Conservation (phyloP, 2,888 invertebrate genomes). For the Dexiosoma caninum region DNA sequence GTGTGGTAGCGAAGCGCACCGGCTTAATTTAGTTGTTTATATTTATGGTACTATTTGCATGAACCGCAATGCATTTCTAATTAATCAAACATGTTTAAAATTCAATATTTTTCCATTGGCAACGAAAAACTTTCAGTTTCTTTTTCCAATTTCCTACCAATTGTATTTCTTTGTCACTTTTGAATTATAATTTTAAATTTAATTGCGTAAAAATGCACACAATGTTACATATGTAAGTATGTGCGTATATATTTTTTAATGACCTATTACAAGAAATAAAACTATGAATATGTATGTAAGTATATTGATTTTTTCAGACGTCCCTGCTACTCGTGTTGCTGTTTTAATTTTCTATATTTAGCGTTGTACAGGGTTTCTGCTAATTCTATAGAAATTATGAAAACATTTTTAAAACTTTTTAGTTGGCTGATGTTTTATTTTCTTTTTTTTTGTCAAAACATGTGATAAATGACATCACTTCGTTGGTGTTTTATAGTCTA, state of each 20-base stretch:
- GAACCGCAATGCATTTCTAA: no score
- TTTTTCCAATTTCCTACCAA: background rate
- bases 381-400: background rate
- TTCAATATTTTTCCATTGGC: no score
- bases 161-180: background rate
- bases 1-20: no score
- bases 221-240: no score
- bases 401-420: constrained; percentile 34
- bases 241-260: no score
- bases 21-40: no score
- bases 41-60: no score
- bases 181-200: background rate
- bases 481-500: constrained; percentile 44
- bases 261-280: background rate
- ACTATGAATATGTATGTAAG: background rate
- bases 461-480: constrained; percentile 65
- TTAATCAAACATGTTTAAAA: no score
- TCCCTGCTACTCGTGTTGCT: background rate
- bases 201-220: background rate
- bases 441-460: constrained; percentile 49
- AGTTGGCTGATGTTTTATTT: constrained; percentile 14
- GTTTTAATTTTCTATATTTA: background rate
- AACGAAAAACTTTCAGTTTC: background rate
- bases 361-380: constrained; percentile 24
- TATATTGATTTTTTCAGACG: constrained; percentile 40